phyloP scores from a whole-genome alignment of 2,113 vertebrate species.

The Calidris pugnax region DNA sequence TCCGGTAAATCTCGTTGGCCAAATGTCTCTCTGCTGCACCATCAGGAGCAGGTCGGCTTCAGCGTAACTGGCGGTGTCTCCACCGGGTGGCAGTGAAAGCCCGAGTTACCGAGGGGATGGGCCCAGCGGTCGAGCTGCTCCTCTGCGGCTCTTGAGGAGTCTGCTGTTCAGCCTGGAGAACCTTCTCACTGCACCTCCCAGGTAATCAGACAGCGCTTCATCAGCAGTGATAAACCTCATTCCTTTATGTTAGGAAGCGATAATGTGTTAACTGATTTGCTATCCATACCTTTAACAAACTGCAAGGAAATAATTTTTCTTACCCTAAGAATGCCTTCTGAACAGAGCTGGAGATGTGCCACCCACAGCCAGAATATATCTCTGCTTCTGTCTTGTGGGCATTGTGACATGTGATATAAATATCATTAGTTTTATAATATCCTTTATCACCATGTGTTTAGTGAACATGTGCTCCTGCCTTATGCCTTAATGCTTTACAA shows the following conservation, averaged over 20 bases:
- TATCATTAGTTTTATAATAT: fast-evolving
- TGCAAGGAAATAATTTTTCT: not conserved
- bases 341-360: not conserved
- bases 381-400: fast-evolving
- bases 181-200: fast-evolving
- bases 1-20: fast-evolving
- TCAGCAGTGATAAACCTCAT: fast-evolving
- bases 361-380: not conserved
- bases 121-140: fast-evolving
- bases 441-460: not conserved
- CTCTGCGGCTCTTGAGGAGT: fast-evolving
- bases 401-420: fast-evolving
- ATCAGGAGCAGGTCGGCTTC: fast-evolving
- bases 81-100: constrained; percentile 37
- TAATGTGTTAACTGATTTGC: not conserved
- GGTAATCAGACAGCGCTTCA: fast-evolving
- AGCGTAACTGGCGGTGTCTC: not conserved
- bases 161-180: fast-evolving
- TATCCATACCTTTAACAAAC: not conserved
- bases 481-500: fast-evolving
- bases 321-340: fast-evolving
- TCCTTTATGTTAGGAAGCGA: fast-evolving
- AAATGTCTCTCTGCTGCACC: fast-evolving
- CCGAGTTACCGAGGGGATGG: not conserved
- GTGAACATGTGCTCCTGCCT: not conserved